A percentile compares a stretch with the other conserved stretches of the same genome.
Conservation (phyloP, 2,888 invertebrate species). For the Capitulum mitella region DNA sequence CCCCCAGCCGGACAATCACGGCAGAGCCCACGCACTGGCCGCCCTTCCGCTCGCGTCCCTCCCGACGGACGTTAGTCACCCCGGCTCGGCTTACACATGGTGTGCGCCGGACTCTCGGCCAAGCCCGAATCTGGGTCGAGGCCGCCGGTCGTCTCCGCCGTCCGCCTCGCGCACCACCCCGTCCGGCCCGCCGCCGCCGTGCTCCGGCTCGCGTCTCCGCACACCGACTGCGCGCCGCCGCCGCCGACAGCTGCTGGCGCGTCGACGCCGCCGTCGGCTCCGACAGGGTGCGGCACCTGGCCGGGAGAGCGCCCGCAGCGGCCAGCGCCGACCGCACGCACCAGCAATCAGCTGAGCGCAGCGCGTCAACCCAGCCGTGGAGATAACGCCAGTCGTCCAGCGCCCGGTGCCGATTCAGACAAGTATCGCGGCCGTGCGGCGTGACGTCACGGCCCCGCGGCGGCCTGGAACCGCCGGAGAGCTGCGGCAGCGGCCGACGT, state of each 20-base stretch:
- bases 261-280: neutral
- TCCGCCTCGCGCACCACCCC: neutral
- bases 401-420: neutral
- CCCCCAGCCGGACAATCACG: neutral
- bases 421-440: conserved; percentile 2
- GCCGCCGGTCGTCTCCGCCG: neutral
- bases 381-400: conserved; percentile 5
- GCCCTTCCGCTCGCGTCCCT: neutral
- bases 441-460: neutral
- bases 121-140: neutral
- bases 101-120: neutral
- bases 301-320: neutral
- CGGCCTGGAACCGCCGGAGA: no score
- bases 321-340: no score
- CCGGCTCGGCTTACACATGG: neutral
- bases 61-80: neutral
- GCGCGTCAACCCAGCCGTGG: neutral
- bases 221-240: neutral
- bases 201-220: neutral
- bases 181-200: neutral
- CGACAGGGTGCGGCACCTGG: neutral
- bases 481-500: no score
- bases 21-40: neutral
- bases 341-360: neutral
- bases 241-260: neutral